Base-by-base conservation (phyloP, 2,113 vertebrate species). In the Galbula dea region DNA sequence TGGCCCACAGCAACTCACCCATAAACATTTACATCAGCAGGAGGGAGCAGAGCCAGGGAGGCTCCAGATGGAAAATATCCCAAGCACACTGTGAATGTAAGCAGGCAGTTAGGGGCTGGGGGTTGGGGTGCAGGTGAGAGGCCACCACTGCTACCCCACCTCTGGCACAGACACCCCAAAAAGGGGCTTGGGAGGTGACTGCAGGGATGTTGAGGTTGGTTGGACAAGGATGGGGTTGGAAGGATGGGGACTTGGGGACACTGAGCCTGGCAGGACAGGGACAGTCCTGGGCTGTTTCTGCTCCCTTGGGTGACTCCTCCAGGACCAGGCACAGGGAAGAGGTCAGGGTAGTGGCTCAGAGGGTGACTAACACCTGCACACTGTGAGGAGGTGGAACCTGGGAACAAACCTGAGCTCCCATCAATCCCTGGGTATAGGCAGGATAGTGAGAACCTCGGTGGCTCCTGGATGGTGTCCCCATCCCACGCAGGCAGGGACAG, bases 61-160 rank as follows among this genome's bases (percentile, higher is more conserved):
- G 80, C 51, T 59, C 66, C 78, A 58, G 57, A 66, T 74, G 91
- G 93, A 85, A 95, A 93, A 87, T 59, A 91, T 91, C 79, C 4
- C 6, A 15, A 69, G 78, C 51, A 10, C 41, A 65, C 18, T 0
- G 3, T 11, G 36, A 87, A 91, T 89, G 74, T 94, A 96, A 96
- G 89, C 93, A 93, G 45, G 29, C 30, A 3, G n/a, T 29, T 9
- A 21, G 66, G 74, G 65, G 30, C 2, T 32, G 4, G 57, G 77
- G 55, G 57, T 4, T 2, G 6, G 48, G 73, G 34, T 3, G 61
- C 87, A 91, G 88, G 84, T 86, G 94, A 66, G 59, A 10, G 7
- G 14, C 48, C 6, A 10, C n/a, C 0, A 8, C 63, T 80, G 83
- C 27, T 37, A 63, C 8, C 12, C 37, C 26, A 3, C 37, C 8